Evolutionary conservation across 2,888 invertebrate species (phyloP).

Genomic region (Galeopsomyia nigrocyanea): DNA sequence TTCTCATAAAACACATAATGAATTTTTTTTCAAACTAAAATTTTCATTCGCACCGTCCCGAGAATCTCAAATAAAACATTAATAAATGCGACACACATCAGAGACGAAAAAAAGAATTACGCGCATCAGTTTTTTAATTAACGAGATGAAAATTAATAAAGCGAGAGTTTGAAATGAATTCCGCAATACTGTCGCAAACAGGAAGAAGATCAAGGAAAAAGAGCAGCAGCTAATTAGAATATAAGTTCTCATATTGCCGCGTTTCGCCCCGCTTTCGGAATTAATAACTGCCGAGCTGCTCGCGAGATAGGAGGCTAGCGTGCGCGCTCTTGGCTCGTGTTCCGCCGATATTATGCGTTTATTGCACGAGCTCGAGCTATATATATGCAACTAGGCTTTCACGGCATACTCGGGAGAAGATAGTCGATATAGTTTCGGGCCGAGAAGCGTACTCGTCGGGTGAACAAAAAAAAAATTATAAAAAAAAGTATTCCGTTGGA

Average conservation of each 20-base stretch:
- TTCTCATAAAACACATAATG: no score
- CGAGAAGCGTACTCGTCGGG: not conserved
- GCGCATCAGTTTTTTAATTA: not conserved
- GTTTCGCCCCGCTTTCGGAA: constrained; percentile 2
- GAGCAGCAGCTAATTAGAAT: constrained; percentile 66
- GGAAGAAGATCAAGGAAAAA: constrained; percentile 27
- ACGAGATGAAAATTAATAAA: constrained; percentile 18
- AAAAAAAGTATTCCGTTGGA: constrained; percentile 1
- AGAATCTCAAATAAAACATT: no score
- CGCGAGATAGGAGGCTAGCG: no score
- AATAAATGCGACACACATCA: not conserved
- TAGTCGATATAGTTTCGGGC: constrained; percentile 8
- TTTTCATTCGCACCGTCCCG: no score
- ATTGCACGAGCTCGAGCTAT: constrained; percentile 10
- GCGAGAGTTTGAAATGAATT: not conserved
- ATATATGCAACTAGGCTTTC: no score
- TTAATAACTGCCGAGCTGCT: constrained; percentile 30
- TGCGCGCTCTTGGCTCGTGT: constrained; percentile 13
- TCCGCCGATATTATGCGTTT: constrained; percentile 39
- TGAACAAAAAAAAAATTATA: constrained; percentile 16
- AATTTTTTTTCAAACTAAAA: no score
- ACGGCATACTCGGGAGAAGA: constrained; percentile 15
- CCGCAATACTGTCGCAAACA: no score
- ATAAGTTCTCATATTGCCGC: constrained; percentile 56
- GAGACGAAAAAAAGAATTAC: not conserved